A percentile compares a stretch with the other conserved stretches of the same genome.
Evolutionary conservation across 2,888 invertebrate species (phyloP).

Genomic region (Dryobotodes eremita): DNA sequence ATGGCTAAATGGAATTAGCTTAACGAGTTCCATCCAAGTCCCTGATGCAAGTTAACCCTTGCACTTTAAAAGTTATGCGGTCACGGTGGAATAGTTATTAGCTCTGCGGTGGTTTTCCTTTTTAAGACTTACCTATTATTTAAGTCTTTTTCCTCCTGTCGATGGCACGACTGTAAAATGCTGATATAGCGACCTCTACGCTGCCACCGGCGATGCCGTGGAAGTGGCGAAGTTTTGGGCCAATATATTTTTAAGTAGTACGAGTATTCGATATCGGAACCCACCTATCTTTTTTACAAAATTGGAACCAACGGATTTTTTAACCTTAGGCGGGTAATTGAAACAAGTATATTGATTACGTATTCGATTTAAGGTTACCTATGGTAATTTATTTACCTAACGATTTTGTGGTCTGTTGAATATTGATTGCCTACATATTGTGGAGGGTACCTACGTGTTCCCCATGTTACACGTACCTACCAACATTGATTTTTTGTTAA

Average conservation of each 20-base stretch:
- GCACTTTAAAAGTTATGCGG: constrained; percentile 35
- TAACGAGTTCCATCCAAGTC: constrained; percentile 47
- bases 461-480: background rate
- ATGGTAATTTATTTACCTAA: background rate
- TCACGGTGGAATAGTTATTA: constrained; percentile 7
- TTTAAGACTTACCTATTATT: background rate
- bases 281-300: background rate
- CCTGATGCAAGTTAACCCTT: constrained; percentile 24
- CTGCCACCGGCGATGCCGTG: background rate
- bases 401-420: background rate
- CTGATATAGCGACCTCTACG: background rate
- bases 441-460: background rate
- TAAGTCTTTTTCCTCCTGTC: background rate
- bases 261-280: background rate
- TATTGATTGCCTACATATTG: background rate
- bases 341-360: background rate
- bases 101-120: background rate
- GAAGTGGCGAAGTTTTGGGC: background rate
- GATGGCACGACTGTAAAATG: background rate
- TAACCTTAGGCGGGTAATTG: background rate
- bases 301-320: background rate
- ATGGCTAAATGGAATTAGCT: constrained; percentile 35
- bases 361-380: background rate
- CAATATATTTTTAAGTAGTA: background rate
- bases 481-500: background rate